Evolutionary conservation across 2,113 vertebrate genomes (phyloP).

Genomic region (Poeciliopsis occidentalis): DNA sequence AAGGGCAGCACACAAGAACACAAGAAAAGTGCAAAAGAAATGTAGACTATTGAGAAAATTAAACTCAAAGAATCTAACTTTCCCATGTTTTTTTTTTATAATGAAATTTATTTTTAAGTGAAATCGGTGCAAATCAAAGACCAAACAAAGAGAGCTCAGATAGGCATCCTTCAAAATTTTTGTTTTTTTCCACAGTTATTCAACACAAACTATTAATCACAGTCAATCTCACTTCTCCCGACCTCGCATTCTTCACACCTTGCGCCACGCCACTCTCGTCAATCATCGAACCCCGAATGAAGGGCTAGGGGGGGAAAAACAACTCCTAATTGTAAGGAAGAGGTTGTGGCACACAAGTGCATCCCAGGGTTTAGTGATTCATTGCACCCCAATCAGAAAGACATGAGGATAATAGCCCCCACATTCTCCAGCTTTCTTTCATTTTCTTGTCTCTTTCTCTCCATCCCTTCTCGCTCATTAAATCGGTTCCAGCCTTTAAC

Average conservation of each 20-base stretch:
- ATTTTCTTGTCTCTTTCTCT: conserved; percentile 62
- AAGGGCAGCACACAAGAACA: too few relatives aligned
- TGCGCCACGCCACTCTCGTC: conserved; percentile 50
- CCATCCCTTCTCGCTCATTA: conserved; percentile 79
- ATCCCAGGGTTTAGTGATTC: conserved; percentile 69
- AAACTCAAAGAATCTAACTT: neutral
- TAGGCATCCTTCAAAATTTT: conserved; percentile 30
- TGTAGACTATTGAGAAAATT: neutral
- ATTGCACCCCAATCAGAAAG: conserved; percentile 64
- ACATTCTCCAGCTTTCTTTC: conserved; percentile 49
- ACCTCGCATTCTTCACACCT: conserved; percentile 29
- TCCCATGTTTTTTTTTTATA: neutral
- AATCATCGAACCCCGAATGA: conserved; percentile 60
- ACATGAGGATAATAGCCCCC: conserved; percentile 82
- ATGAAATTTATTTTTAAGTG: neutral
- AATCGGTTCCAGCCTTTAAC: conserved; percentile 89
- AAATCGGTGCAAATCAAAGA: neutral
- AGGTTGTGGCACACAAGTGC: conserved; percentile 61
- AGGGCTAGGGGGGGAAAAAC: conserved; percentile 61
- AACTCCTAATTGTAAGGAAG: conserved; percentile 68
- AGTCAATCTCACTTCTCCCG: conserved; percentile 44
- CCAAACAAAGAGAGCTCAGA: conserved; percentile 4
- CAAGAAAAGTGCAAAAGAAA: neutral
- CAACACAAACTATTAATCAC: conserved; percentile 69
- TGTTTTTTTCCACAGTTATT: conserved; percentile 50